Base-by-base conservation (phyloP, 2,113 vertebrate species). In the Nettapus auritus region DNA sequence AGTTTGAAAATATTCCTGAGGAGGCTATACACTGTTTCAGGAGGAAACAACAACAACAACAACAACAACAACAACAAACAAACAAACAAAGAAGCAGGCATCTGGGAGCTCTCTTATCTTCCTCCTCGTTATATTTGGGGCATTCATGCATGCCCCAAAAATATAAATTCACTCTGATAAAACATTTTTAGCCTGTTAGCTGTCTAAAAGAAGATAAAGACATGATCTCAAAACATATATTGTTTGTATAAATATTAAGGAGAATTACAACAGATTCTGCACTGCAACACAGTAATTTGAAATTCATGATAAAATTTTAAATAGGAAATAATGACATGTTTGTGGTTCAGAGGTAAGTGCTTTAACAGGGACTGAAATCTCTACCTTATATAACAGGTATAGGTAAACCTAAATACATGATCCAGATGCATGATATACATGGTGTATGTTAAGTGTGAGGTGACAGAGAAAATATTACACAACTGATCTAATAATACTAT, bases 401-500 rank as follows among this genome's bases (percentile, higher is more conserved):
- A 63, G 7, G 5, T 79, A 81, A 88, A 79, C 13, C 12, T 22
- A 82, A 82, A 48, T 17, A 38, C 11, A 16, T 26, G 11, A 55
- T 69, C 10, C 38, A 48, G 44, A 74, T 34, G 9, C 21, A 75
- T 0, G 0, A 62, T n/a, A 57, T n/a, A 11, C 20, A 23, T 0
- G 0, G 18, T 31, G 18, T 23, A 6, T 44, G 8, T 36, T 55
- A 66, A 23, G n/a, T 89, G 42, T 18, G 77, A 81, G 59, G 64
- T 9, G 42, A 50, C 19, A 70, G 44, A 44, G 33, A 60, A 14
- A 79, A 46, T 8, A 11, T 4, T 12, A 20, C 46, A 19, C 1
- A 3, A 73, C 9, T 40, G 22, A 25, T 62, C 18, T 82, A 25
- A 38, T 57, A 78, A 84, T 3, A 14, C 40, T 50, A 22, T 75